These are phyloP conservation scores for Cirrhinus mrigala DNA, from an alignment of 2,797 vertebrate species.

Conservation along the genomic window DNA sequence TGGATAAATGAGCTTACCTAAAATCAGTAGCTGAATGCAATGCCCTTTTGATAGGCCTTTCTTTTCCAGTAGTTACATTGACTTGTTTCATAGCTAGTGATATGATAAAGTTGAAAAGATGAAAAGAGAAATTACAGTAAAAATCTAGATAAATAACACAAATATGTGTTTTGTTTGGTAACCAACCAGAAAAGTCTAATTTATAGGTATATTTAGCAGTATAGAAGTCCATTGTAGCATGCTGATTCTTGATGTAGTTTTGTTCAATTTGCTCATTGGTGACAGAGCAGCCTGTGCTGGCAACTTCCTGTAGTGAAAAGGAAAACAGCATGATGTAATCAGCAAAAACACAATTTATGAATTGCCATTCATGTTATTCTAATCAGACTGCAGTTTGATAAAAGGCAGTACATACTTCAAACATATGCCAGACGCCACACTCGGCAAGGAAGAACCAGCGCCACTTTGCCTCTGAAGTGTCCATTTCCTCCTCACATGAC, in stretches of 20 bases:
- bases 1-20: slow-evolving; percentile 79
- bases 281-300: slow-evolving; percentile 89
- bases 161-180: not conserved
- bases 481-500: slow-evolving; percentile 89
- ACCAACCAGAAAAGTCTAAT: slow-evolving; percentile 90
- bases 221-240: slow-evolving; percentile 89
- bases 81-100: slow-evolving; percentile 92
- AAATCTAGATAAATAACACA: not conserved
- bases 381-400: not conserved
- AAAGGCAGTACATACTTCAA: slow-evolving; percentile 83
- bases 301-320: slow-evolving; percentile 83
- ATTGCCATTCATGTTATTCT: not conserved
- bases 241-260: slow-evolving; percentile 89
- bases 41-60: slow-evolving; percentile 92
- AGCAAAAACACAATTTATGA: not conserved
- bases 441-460: slow-evolving; percentile 98
- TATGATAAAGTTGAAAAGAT: not conserved
- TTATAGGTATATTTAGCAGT: slow-evolving; percentile 95
- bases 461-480: slow-evolving; percentile 93
- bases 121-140: slow-evolving; percentile 24
- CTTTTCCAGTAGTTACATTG: slow-evolving; percentile 91
- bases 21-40: slow-evolving; percentile 92
- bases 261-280: slow-evolving; percentile 95
- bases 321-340: slow-evolving; percentile 33
- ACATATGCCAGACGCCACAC: slow-evolving; percentile 98